These are phyloP conservation scores for Misgurnus mizolepis DNA, from an alignment of 2,113 vertebrate genomes.

Conservation along the genomic window DNA sequence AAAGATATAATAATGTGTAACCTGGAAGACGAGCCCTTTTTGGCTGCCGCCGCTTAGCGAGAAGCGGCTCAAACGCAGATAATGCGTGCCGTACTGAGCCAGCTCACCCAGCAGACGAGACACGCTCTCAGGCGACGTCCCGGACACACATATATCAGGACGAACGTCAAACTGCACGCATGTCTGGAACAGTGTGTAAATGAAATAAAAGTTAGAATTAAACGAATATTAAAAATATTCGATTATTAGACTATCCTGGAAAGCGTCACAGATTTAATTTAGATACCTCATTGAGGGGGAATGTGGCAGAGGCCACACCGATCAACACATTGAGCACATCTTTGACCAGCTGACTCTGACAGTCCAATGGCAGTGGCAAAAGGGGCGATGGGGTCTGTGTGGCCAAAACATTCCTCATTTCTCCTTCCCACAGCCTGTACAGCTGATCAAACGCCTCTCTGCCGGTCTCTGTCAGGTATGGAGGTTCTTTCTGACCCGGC, in stretches of 20 bases:
- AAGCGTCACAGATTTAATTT: neutral
- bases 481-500: slow-evolving; percentile 87
- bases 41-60: slow-evolving; percentile 84
- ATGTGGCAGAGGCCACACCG: slow-evolving; percentile 88
- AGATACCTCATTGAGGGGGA: slow-evolving; percentile 83
- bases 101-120: slow-evolving; percentile 85
- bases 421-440: slow-evolving; percentile 83
- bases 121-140: slow-evolving; percentile 89
- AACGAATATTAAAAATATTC: neutral
- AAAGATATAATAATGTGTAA: slow-evolving; percentile 55
- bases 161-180: slow-evolving; percentile 84
- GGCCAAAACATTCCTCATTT: slow-evolving; percentile 80
- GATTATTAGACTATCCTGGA: too few species aligned
- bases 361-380: slow-evolving; percentile 78
- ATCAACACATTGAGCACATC: slow-evolving; percentile 92
- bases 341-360: slow-evolving; percentile 85
- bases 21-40: slow-evolving; percentile 96
- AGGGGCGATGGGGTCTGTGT: slow-evolving; percentile 72
- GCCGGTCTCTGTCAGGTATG: slow-evolving; percentile 90
- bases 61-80: slow-evolving; percentile 88
- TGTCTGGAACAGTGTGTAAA: slow-evolving; percentile 64
- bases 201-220: neutral
- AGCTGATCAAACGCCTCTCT: slow-evolving; percentile 91
- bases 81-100: slow-evolving; percentile 88
- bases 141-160: slow-evolving; percentile 87